Conservation (phyloP, 2,888 invertebrate genomes). For the Patella caerulea region DNA sequence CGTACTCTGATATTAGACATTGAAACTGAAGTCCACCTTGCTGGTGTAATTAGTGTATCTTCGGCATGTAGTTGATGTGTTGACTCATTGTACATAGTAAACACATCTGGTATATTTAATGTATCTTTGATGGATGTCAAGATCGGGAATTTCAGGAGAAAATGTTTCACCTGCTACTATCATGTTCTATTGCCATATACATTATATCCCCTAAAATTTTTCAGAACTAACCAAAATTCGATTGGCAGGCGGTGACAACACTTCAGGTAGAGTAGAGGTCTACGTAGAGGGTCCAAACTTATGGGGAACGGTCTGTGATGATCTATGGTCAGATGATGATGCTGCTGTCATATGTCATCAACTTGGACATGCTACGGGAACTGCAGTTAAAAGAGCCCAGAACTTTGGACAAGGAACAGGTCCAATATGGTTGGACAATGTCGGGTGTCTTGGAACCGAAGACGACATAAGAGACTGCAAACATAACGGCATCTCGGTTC, state of each 20-base stretch:
- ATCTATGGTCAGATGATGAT: slow-evolving; percentile 57
- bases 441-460: slow-evolving; percentile 42
- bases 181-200: not conserved
- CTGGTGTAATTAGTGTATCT: too few relatives aligned
- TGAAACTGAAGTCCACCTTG: too few relatives aligned
- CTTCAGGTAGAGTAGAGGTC: slow-evolving; percentile 80
- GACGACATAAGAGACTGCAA: slow-evolving; percentile 30
- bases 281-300: slow-evolving; percentile 51
- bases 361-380: slow-evolving; percentile 53
- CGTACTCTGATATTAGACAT: too few relatives aligned
- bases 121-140: too few relatives aligned
- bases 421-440: slow-evolving; percentile 47
- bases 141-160: too few relatives aligned
- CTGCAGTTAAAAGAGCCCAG: slow-evolving; percentile 38
- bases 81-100: too few relatives aligned
- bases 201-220: not conserved
- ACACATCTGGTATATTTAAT: too few relatives aligned
- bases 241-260: slow-evolving; percentile 75
- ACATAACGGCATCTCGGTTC: slow-evolving; percentile 32
- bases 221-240: slow-evolving; percentile 75
- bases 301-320: slow-evolving; percentile 65
- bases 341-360: slow-evolving; percentile 58
- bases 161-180: too few relatives aligned
- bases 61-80: too few relatives aligned
- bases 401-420: slow-evolving; percentile 32